phyloP scores from a whole-genome alignment of 2,888 invertebrate genomes.

The Fabriciana adippe region DNA sequence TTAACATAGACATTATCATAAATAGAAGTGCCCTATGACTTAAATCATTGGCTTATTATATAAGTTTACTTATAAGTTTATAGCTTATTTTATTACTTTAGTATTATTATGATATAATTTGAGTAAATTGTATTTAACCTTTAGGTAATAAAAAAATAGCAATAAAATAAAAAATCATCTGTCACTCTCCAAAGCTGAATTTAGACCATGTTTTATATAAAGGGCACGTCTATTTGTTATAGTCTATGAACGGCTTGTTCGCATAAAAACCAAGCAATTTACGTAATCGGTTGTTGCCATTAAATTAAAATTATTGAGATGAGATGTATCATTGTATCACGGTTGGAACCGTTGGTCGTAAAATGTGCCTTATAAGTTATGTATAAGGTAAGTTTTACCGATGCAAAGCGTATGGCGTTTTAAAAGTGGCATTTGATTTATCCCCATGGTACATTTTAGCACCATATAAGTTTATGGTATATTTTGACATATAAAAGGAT shows the following conservation, averaged over 20 bases:
- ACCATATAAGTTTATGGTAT: not conserved
- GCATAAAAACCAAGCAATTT: not conserved
- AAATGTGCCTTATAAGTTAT: slow-evolving; percentile 30
- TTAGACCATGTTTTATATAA: too few species aligned
- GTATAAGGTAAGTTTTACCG: slow-evolving; percentile 30
- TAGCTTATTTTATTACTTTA: too few species aligned
- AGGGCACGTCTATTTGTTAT: not conserved
- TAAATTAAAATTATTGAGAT: not conserved
- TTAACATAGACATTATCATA: too few species aligned
- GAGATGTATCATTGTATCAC: slow-evolving; percentile 11
- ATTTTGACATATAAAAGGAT: slow-evolving; percentile 7
- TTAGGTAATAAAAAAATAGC: too few species aligned
- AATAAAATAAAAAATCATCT: too few species aligned
- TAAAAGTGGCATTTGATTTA: slow-evolving; percentile 1
- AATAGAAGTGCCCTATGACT: too few species aligned
- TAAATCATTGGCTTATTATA: too few species aligned
- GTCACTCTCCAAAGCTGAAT: too few species aligned
- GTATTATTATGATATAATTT: too few species aligned
- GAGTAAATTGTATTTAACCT: too few species aligned
- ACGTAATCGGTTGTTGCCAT: not conserved
- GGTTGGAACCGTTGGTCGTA: slow-evolving; percentile 16
- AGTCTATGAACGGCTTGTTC: not conserved
- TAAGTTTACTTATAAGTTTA: too few species aligned
- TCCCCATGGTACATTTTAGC: not conserved
- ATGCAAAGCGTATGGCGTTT: slow-evolving; percentile 9